Evolutionary conservation across 1,140 invertebrate genomes (phyloP).

Genomic region (Drosophila littoralis): DNA sequence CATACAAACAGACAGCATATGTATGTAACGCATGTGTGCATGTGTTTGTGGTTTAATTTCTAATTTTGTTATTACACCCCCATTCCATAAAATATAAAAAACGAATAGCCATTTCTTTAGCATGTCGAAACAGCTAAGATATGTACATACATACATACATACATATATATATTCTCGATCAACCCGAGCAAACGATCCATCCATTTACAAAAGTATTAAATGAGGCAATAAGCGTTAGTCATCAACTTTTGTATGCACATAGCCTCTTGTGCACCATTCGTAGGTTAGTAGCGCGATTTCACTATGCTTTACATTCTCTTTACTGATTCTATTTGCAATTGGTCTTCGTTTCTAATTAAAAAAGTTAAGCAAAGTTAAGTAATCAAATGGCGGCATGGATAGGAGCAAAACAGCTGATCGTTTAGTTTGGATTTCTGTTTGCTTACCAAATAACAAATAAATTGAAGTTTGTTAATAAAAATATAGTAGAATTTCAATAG

Average conservation of each 20-base stretch:
- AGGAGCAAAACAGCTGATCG: neutral
- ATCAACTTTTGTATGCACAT: conserved; percentile 1
- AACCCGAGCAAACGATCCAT: no score
- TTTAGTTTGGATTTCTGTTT: neutral
- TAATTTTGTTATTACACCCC: neutral
- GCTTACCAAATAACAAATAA: neutral
- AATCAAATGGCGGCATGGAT: neutral
- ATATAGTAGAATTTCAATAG: no score
- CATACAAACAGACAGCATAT: neutral
- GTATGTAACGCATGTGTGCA: neutral
- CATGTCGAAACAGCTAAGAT: no score
- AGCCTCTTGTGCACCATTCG: conserved; percentile 1
- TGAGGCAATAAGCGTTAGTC: conserved; percentile 11
- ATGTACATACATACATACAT: no score
- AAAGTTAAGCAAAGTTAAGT: neutral
- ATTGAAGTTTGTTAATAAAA: no score
- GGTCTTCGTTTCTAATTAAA: neutral
- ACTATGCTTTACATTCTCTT: conserved; percentile 13
- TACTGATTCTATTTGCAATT: conserved; percentile 4
- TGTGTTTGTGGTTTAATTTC: neutral
- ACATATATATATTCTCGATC: no score
- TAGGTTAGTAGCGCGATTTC: conserved; percentile 15
- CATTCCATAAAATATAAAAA: neutral
- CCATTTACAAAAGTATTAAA: neutral
- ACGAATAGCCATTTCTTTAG: no score